Evolutionary conservation across 2,797 vertebrate genomes (phyloP), one percentile per base, ranked within the genome.

Genomic region (Sebastiscus tertius): DNA sequence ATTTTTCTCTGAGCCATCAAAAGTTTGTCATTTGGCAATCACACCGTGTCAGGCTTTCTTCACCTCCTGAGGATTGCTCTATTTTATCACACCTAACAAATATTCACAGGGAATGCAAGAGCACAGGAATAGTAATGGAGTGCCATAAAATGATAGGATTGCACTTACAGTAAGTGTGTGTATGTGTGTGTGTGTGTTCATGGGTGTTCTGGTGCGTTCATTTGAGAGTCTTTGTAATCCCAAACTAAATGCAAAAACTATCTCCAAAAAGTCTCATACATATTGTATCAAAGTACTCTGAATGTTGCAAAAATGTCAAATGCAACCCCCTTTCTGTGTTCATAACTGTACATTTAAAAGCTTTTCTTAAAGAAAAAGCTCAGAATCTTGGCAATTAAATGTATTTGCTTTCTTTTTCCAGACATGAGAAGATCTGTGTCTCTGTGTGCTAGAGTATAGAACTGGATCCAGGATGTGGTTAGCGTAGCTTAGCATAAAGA

Each of bases 11-110:
- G 73, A 89, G 84, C 87, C 71, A 80, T 92, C 87, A 90, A 79
- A 93, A 93, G 89, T 93, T 94, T 93, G 92, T 93, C 93, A 89
- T 90, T 88, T 91, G 90, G 88, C 87, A 93, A 92, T 92, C 92
- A 90, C 73, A 26, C 49, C 66, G n/a, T 88, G 88, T 86, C 87
- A 81, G 81, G 70, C 75, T 83, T 77, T 78, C 72, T 64, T 91
- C 82, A 84, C 87, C 90, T 92, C 89, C 61, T 11, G 86, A 86
- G 88, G 86, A 89, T 81, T 81, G 65, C 52, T 87, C 61, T 79
- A 73, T 88, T 90, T 88, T 73, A 70, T 65, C 46, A 60, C 29
- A 63, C 66, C 68, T n/a, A 29, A 83, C 75, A 75, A 81, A 86
- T 82, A 80, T 84, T 85, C 72, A 73, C 36, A 56, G 72, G 24